Evolutionary conservation across 2,888 invertebrate genomes (phyloP).

Genomic region (Catocala nupta): DNA sequence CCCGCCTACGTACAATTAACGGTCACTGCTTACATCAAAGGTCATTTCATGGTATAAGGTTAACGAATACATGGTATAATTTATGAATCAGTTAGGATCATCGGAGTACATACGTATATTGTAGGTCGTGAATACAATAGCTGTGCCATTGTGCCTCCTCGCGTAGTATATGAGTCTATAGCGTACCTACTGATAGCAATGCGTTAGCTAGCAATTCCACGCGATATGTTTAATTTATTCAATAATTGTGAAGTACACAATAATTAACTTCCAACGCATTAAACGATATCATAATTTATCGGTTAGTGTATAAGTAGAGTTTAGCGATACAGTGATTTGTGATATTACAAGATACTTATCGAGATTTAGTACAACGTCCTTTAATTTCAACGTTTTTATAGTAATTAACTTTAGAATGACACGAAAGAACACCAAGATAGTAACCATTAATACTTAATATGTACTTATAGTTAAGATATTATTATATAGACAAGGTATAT

Average conservation of each 20-base stretch:
- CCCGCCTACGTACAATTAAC: conserved; percentile 18
- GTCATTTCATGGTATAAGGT: conserved; percentile 48
- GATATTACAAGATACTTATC: conserved; percentile 84
- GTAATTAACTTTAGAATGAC: conserved; percentile 80
- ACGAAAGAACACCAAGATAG: conserved; percentile 85
- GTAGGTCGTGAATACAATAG: conserved; percentile 68
- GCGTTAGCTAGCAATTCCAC: conserved; percentile 47
- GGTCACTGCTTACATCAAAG: conserved; percentile 39
- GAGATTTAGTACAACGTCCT: conserved; percentile 83
- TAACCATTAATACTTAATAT: conserved; percentile 61
- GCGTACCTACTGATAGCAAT: conserved; percentile 33
- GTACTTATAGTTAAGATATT: conserved; percentile 57
- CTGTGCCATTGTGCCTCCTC: conserved; percentile 81
- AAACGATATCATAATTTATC: conserved; percentile 65
- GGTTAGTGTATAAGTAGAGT: conserved; percentile 72
- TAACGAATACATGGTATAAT: conserved; percentile 55
- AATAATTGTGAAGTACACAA: conserved; percentile 51
- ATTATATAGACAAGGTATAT: conserved; percentile 40
- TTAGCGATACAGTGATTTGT: conserved; percentile 84
- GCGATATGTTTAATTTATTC: conserved; percentile 35
- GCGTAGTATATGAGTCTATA: conserved; percentile 56
- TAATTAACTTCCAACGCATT: conserved; percentile 69
- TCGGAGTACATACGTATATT: conserved; percentile 52
- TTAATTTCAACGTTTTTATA: conserved; percentile 77
- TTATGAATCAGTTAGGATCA: conserved; percentile 50